These are phyloP conservation scores for Steinernema khuongi DNA, from an alignment of 1,140 invertebrate genomes.

Conservation along the genomic window DNA sequence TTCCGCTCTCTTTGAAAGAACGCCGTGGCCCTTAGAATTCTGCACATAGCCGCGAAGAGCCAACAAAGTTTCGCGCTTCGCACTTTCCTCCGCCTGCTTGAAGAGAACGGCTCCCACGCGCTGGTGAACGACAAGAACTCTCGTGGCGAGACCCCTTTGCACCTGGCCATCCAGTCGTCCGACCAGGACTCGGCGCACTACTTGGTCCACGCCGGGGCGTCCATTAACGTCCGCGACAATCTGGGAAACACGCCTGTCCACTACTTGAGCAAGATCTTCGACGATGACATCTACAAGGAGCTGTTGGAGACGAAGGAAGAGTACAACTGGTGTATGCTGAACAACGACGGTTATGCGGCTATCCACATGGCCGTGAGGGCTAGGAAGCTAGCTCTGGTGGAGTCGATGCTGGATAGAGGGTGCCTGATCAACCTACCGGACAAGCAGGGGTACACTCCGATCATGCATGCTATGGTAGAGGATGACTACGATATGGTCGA, in stretches of 20 bases:
- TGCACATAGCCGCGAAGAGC: conserved; percentile 6
- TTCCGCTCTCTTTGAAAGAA: neutral
- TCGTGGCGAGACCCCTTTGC: neutral
- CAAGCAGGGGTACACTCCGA: neutral
- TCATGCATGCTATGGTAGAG: neutral
- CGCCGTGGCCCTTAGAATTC: neutral
- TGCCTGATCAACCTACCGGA: neutral
- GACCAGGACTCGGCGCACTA: neutral
- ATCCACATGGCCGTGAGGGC: neutral
- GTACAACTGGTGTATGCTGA: neutral
- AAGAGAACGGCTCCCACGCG: conserved; percentile 1
- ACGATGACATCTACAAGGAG: neutral
- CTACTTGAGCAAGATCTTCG: neutral
- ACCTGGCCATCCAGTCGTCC: neutral
- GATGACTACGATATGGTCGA: neutral
- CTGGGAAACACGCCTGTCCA: neutral
- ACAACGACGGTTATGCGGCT: neutral
- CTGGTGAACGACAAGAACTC: neutral
- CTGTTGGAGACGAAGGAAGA: neutral
- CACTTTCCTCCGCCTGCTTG: neutral
- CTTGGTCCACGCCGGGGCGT: neutral
- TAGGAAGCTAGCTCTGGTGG: neutral
- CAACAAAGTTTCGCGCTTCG: conserved; percentile 14
- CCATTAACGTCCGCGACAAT: neutral
- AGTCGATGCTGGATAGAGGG: neutral